Conservation (phyloP, 1,140 invertebrate genomes). For the Aricia agestis region DNA sequence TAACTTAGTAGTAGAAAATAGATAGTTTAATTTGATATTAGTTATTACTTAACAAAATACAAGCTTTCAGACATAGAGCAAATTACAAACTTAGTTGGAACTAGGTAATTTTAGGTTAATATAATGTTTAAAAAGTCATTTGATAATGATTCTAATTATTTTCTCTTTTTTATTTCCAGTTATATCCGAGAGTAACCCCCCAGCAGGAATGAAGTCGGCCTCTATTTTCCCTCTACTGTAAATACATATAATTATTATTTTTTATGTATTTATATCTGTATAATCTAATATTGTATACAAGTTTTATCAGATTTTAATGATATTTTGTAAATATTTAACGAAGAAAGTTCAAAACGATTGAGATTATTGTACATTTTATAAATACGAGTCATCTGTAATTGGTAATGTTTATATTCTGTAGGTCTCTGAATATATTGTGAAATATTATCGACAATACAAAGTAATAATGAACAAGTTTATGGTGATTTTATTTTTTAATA, state of each 20-base stretch:
- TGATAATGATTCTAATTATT: not conserved
- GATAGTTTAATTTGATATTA: too few relatives aligned
- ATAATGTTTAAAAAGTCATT: not conserved
- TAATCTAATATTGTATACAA: constrained; percentile 73
- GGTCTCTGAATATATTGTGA: constrained; percentile 69
- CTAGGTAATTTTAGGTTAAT: too few relatives aligned
- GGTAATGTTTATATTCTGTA: constrained; percentile 67
- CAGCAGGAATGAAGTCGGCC: constrained; percentile 53
- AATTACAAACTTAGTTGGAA: too few relatives aligned
- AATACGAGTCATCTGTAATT: constrained; percentile 71
- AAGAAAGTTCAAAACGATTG: constrained; percentile 65
- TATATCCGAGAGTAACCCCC: constrained; percentile 69
- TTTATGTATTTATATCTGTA: constrained; percentile 73
- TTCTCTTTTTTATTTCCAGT: constrained; percentile 49
- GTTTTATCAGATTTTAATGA: constrained; percentile 63
- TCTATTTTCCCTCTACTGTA: constrained; percentile 53
- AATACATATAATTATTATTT: constrained; percentile 68
- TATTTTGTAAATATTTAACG: constrained; percentile 74
- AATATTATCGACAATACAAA: constrained; percentile 72
- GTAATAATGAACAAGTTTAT: constrained; percentile 46
- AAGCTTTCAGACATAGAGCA: too few relatives aligned
- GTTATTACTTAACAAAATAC: too few relatives aligned
- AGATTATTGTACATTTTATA: constrained; percentile 76
- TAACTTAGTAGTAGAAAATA: too few relatives aligned
- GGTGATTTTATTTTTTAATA: not conserved